Evolutionary conservation across 2,113 vertebrate species (phyloP), one percentile per base, ranked within the genome.

Genomic region (Oxyruncus cristatus): DNA sequence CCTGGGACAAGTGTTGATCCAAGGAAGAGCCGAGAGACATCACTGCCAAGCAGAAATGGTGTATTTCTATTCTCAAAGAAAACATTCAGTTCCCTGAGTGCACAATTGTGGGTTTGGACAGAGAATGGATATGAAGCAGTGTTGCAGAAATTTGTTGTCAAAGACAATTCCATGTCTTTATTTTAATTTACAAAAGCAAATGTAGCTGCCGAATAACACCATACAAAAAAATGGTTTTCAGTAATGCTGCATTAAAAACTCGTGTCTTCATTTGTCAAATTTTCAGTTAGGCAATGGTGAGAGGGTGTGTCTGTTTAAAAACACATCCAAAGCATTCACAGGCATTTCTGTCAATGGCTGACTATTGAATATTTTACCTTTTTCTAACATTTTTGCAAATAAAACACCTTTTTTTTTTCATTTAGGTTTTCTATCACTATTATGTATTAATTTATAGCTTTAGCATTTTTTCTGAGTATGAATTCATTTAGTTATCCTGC

Each of bases 11-110:
- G 16, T 0, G 0, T 27, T 73, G 28, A 37, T 63, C 35, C 28
- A 1, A 5, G 39, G 22, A 88, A 67, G 19, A 80, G 26, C 15
- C 0, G 0, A 78, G 55, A 65, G 33, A 6, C 33, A 24, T 62
- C 1, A 0, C 24, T 66, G 67, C 42, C 46, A 50, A 4, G 2
- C 75, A 79, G 66, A 63, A 91, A 88, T 33, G 6, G 3, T 30
- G 11, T 14, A 19, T 76, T 85, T 39, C 20, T 70, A 3, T 30
- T 80, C 50, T 85, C 35, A 73, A 47, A 73, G 50, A 44, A 85
- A 96, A 28, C 8, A 26, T 27, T 17, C 23, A 72, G n/a, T 85
- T 84, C 61, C 56, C 9, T 62, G 21, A 59, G 13, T 1, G 1
- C 42, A 37, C 7, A 39, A 1, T 14, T 68, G 22, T 4, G 4